A percentile compares a stretch with the other conserved stretches of the same genome.
phyloP scores from a whole-genome alignment of 2,113 vertebrate species.

The Siphamia tubifer region DNA sequence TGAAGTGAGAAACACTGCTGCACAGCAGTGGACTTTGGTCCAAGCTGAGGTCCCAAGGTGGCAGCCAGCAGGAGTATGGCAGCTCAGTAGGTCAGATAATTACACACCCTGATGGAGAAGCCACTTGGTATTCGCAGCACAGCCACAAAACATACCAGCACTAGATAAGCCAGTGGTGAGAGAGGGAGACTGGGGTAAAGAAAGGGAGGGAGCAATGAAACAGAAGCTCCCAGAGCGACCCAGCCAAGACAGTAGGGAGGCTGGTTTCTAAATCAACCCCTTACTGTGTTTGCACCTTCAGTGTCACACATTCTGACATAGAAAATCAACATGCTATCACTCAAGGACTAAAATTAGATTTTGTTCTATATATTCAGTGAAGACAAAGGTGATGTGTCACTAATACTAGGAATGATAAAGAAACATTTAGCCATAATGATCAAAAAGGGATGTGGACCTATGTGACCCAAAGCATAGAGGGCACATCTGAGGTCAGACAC shows the following conservation, averaged over 20 bases:
- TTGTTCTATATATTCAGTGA: too few relatives aligned
- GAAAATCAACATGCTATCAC: not conserved
- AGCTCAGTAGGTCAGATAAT: slow-evolving; percentile 69
- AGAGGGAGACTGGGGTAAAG: slow-evolving; percentile 3
- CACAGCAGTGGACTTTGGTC: slow-evolving; percentile 16
- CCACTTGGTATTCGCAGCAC: slow-evolving; percentile 78
- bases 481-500: not conserved
- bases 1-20: not conserved
- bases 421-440: not conserved
- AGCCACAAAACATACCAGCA: slow-evolving; percentile 67
- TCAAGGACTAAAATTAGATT: not conserved
- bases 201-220: slow-evolving; percentile 11
- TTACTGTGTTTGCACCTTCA: not conserved
- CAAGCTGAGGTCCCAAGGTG: slow-evolving; percentile 4
- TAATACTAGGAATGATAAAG: too few relatives aligned
- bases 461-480: not conserved
- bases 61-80: slow-evolving; percentile 33
- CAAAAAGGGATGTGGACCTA: not conserved
- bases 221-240: slow-evolving; percentile 14
- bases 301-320: not conserved
- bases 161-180: slow-evolving; percentile 51
- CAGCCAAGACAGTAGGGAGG: slow-evolving; percentile 11
- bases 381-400: too few relatives aligned
- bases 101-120: slow-evolving; percentile 59
- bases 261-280: slow-evolving; percentile 23